Evolutionary conservation across 2,113 vertebrate species (phyloP).

Genomic region (Maccullochella peelii): DNA sequence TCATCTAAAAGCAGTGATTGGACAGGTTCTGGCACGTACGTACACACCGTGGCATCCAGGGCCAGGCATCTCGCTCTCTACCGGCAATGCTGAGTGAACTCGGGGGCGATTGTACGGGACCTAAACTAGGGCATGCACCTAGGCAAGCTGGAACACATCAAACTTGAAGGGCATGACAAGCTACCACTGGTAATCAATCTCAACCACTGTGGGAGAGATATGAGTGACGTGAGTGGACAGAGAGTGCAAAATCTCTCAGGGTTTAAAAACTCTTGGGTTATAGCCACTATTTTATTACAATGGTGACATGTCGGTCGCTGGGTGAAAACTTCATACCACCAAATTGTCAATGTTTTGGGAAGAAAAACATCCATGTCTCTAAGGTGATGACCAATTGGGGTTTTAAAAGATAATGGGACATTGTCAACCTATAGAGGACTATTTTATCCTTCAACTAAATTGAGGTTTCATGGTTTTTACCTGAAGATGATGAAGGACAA

Average conservation of each 20-base stretch:
- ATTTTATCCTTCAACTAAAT: neutral
- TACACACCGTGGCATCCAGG: conserved; percentile 18
- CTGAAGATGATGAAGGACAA: neutral
- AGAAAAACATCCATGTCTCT: too few relatives aligned
- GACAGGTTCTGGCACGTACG: conserved; percentile 67
- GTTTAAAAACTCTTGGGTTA: neutral
- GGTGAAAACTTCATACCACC: neutral
- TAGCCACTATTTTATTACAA: neutral
- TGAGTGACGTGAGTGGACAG: neutral
- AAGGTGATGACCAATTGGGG: too few relatives aligned
- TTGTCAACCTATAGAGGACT: neutral
- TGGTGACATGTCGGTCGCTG: neutral
- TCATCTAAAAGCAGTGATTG: conserved; percentile 43
- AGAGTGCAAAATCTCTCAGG: neutral
- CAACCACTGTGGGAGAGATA: neutral
- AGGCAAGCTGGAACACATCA: conserved; percentile 55
- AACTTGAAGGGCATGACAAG: conserved; percentile 19
- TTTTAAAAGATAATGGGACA: neutral
- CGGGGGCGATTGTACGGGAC: conserved; percentile 1
- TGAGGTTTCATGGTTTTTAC: neutral
- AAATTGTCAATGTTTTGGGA: neutral
- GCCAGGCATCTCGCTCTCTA: conserved; percentile 31
- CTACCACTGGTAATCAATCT: conserved; percentile 22
- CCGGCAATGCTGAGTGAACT: conserved; percentile 43
- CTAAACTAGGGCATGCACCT: conserved; percentile 33